A percentile compares a stretch with the other conserved stretches of the same genome.
phyloP scores from a whole-genome alignment of 2,113 vertebrate species.

The Plecturocebus donacophilus region DNA sequence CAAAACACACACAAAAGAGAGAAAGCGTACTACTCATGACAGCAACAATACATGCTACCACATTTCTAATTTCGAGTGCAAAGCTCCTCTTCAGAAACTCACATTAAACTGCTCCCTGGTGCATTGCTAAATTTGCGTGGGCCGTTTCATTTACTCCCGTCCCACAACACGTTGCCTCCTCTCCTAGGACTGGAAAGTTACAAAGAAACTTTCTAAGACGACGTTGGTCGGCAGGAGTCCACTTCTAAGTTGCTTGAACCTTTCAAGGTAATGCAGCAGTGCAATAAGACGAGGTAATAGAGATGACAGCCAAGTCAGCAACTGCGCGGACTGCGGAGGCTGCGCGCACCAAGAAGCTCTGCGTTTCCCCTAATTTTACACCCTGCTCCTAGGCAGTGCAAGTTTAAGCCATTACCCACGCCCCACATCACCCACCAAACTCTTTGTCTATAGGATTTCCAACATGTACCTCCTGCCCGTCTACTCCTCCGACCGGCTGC shows the following conservation, averaged over 20 bases:
- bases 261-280: neutral
- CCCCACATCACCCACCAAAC: neutral
- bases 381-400: neutral
- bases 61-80: neutral
- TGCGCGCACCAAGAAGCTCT: neutral
- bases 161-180: neutral
- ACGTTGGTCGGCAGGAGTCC: neutral
- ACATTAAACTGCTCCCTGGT: neutral
- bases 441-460: constrained; percentile 50
- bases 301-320: neutral
- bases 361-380: neutral
- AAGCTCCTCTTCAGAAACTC: neutral
- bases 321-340: neutral
- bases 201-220: neutral
- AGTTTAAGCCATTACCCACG: neutral
- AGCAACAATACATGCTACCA: neutral
- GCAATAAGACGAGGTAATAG: neutral
- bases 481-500: neutral
- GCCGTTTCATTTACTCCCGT: neutral
- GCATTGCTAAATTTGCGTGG: neutral
- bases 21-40: neutral
- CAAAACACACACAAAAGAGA: neutral
- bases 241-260: neutral
- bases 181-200: neutral
- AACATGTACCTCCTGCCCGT: neutral